Percentiles rank a stretch among this genome's conserved stretches.
phyloP scores from a whole-genome alignment of 2,113 vertebrate species.

The Narcine bancroftii region DNA sequence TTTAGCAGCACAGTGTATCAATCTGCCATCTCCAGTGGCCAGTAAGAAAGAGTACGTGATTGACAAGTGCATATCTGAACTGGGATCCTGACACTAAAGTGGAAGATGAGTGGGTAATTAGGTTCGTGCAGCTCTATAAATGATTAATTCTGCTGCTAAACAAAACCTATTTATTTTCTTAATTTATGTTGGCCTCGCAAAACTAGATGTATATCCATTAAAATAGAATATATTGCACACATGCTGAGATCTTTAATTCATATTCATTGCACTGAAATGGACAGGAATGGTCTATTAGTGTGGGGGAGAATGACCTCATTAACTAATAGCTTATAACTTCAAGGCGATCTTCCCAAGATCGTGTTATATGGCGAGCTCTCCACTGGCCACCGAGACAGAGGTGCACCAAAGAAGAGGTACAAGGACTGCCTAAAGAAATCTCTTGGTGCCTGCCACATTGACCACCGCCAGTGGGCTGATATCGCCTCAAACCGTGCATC shows the following conservation, averaged over 20 bases:
- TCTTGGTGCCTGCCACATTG: too few relatives aligned
- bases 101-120: neutral
- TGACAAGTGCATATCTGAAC: neutral
- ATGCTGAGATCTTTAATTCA: neutral
- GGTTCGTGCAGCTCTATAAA: neutral
- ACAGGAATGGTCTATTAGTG: neutral
- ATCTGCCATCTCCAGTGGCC: neutral
- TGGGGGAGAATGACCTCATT: neutral
- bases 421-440: too few relatives aligned
- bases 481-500: too few relatives aligned
- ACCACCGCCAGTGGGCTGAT: too few relatives aligned
- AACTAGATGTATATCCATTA: neutral
- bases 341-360: too few relatives aligned
- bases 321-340: neutral
- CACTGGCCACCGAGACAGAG: too few relatives aligned
- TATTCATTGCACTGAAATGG: neutral
- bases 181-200: neutral
- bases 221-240: neutral
- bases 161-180: neutral
- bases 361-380: too few relatives aligned
- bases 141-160: neutral
- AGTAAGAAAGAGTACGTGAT: neutral
- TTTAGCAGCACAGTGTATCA: neutral
- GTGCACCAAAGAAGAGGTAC: too few relatives aligned
- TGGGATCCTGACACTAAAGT: neutral